Evolutionary conservation across 2,113 vertebrate genomes (phyloP).

Genomic region (Genyomyrus donnyi): DNA sequence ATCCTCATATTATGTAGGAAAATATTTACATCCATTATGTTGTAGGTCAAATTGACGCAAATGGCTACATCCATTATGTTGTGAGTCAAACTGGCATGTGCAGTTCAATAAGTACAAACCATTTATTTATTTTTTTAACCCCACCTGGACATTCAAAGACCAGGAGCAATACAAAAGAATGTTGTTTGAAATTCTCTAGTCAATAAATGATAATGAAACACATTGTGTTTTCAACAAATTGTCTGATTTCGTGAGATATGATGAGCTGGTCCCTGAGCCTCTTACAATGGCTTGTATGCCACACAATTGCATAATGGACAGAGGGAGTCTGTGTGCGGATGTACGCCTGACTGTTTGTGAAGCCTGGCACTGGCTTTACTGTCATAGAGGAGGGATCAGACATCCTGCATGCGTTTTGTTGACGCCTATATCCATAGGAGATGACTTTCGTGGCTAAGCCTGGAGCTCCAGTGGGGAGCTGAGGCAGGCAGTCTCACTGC

Average conservation of each 20-base stretch:
- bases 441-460: not conserved
- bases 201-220: not conserved
- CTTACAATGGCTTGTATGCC: not conserved
- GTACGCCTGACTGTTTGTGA: not conserved
- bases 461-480: not conserved
- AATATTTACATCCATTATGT: slow-evolving; percentile 9
- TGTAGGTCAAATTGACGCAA: not conserved
- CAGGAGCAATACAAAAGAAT: not conserved
- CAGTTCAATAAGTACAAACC: not conserved
- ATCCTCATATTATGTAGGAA: not conserved
- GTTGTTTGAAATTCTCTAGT: not conserved
- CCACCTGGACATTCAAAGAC: not conserved
- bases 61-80: not conserved
- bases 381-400: not conserved
- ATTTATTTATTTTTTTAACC: not conserved
- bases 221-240: not conserved
- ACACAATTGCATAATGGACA: not conserved
- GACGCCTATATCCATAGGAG: not conserved
- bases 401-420: not conserved
- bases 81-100: not conserved
- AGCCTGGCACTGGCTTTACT: not conserved
- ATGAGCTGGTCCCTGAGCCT: not conserved
- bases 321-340: not conserved
- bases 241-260: not conserved
- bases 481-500: not conserved